A percentile compares a stretch with the other conserved stretches of the same genome.
phyloP scores from a whole-genome alignment of 2,888 invertebrate species.

The Tipula confusa region DNA sequence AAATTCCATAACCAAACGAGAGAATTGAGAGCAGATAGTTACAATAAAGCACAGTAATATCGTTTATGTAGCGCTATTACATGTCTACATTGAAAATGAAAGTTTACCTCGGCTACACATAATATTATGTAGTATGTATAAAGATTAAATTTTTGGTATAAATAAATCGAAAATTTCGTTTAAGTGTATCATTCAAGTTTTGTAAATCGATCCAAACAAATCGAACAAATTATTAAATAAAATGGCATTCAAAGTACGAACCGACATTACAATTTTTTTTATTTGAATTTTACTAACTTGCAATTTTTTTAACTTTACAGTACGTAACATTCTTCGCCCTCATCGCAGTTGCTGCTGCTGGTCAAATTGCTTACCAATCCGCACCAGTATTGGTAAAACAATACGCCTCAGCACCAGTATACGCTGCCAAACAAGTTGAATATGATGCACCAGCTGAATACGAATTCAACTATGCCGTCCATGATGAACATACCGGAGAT shows the following conservation, averaged over 20 bases:
- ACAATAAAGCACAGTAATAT: neutral
- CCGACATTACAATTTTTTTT: neutral
- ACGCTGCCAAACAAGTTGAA: neutral
- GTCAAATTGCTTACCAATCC: neutral
- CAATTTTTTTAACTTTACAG: neutral
- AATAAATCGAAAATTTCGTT: neutral
- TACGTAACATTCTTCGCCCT: conserved; percentile 30
- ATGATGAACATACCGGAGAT: conserved; percentile 54
- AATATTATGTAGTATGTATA: neutral
- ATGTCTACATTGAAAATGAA: neutral
- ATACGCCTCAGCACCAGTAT: neutral
- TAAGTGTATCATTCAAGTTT: neutral
- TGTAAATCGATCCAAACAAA: neutral
- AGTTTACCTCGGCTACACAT: neutral
- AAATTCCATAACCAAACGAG: neutral
- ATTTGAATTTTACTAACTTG: neutral
- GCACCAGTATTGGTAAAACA: conserved; percentile 29
- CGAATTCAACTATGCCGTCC: conserved; percentile 51
- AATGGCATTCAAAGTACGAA: conserved; percentile 31
- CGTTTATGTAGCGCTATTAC: neutral
- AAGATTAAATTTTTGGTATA: neutral
- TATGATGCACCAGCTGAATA: conserved; percentile 51
- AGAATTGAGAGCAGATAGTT: neutral
- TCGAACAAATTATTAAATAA: neutral
- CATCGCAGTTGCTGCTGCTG: conserved; percentile 21